These are phyloP conservation scores for Callyntrura guangdongensis DNA, from an alignment of 2,888 invertebrate genomes.

Conservation along the genomic window DNA sequence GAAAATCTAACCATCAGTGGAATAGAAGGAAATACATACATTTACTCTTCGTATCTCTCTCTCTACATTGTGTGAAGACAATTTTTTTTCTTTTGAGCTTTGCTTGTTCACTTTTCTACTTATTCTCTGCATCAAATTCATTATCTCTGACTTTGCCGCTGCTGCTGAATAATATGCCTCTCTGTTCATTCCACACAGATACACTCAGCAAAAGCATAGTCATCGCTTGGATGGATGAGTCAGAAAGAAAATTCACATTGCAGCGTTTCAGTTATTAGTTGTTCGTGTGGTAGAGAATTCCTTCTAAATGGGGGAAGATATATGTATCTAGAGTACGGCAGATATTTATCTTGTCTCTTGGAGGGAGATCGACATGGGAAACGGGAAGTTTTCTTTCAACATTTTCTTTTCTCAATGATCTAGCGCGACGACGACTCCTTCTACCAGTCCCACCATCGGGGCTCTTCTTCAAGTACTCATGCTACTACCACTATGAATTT, in stretches of 20 bases:
- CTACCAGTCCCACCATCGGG: conserved; percentile 30
- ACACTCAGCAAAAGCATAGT: background rate
- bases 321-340: conserved; percentile 48
- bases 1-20: conserved; percentile 17
- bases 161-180: background rate
- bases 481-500: background rate
- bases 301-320: conserved; percentile 64
- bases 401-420: conserved; percentile 28
- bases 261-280: conserved; percentile 60
- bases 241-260: conserved; percentile 60
- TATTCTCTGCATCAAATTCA: conserved; percentile 76
- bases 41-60: background rate
- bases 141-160: conserved; percentile 74
- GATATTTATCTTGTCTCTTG: conserved; percentile 77
- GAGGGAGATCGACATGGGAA: conserved; percentile 76
- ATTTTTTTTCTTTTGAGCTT: conserved; percentile 42
- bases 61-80: conserved; percentile 36
- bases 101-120: conserved; percentile 35
- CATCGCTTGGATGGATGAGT: conserved; percentile 45
- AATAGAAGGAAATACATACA: conserved; percentile 43
- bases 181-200: conserved; percentile 10
- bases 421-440: conserved; percentile 20
- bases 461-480: background rate
- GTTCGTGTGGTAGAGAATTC: conserved; percentile 44
- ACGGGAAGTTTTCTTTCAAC: conserved; percentile 74